Percentiles rank a stretch among this genome's conserved stretches.
These are phyloP conservation scores for Acanthosepion esculentum DNA, from an alignment of 2,888 invertebrate species.

Conservation along the genomic window DNA sequence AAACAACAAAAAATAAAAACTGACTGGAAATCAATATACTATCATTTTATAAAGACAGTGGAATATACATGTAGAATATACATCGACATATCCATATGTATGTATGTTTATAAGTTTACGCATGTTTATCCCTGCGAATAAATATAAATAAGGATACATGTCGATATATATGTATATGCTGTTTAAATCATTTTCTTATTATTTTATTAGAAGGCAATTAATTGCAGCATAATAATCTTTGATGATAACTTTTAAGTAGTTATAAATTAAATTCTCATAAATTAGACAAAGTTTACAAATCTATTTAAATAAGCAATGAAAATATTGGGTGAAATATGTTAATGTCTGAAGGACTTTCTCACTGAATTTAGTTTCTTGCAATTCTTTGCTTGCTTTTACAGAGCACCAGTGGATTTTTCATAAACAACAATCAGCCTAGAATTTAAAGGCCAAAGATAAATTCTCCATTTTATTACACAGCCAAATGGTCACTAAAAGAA, in stretches of 20 bases:
- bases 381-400: not conserved
- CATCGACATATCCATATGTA: not conserved
- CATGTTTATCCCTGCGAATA: not conserved
- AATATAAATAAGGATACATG: not conserved
- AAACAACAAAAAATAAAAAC: too few species aligned
- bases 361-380: not conserved
- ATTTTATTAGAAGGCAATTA: not conserved
- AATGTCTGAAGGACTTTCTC: not conserved
- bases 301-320: not conserved
- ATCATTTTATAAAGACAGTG: too few species aligned
- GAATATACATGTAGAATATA: not conserved
- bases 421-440: too few species aligned
- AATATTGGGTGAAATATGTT: not conserved
- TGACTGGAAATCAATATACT: too few species aligned
- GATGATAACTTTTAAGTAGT: not conserved
- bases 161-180: not conserved
- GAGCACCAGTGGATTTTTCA: too few species aligned
- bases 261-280: not conserved
- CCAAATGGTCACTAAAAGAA: too few species aligned
- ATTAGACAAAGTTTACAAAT: not conserved
- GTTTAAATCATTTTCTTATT: not conserved
- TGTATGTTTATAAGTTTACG: not conserved
- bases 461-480: too few species aligned
- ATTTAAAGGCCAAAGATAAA: too few species aligned
- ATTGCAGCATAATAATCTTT: not conserved